Conservation (phyloP, 2,888 invertebrate species). For the Notocelia uddmanniana region DNA sequence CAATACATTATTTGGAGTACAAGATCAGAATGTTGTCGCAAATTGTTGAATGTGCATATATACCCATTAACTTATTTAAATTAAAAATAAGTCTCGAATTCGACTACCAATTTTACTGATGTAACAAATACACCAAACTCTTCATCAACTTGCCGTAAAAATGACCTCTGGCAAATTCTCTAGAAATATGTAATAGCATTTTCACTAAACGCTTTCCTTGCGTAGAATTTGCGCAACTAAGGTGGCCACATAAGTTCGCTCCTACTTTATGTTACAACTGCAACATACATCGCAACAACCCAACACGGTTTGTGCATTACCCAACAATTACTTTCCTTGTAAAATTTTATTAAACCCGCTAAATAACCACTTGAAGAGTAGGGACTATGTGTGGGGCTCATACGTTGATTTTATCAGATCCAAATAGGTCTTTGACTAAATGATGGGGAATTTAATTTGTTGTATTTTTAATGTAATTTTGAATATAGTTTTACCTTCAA, state of each 20-base stretch:
- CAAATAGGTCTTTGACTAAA: slow-evolving; percentile 19
- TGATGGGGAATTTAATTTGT: slow-evolving; percentile 14
- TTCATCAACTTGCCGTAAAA: not conserved
- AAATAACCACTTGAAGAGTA: slow-evolving; percentile 26
- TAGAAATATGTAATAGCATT: not conserved
- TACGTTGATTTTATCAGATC: slow-evolving; percentile 16
- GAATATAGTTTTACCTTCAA: not conserved
- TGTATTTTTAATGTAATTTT: not conserved
- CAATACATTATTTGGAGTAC: not conserved
- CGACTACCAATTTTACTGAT: not conserved
- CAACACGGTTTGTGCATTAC: slow-evolving; percentile 40
- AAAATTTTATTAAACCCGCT: slow-evolving; percentile 38
- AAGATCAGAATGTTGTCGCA: not conserved
- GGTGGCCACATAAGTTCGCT: slow-evolving; percentile 30
- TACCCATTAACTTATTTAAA: no score
- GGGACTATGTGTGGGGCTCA: slow-evolving; percentile 12
- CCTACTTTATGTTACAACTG: slow-evolving; percentile 1
- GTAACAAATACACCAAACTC: not conserved
- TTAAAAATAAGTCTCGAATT: no score
- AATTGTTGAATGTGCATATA: not conserved
- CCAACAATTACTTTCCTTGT: slow-evolving; percentile 36
- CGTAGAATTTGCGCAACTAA: slow-evolving; percentile 29
- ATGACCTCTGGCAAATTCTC: not conserved
- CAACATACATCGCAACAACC: slow-evolving; percentile 5
- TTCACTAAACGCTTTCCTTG: slow-evolving; percentile 14